These are phyloP conservation scores for Masticophis lateralis DNA, from an alignment of 2,797 vertebrate genomes.

Conservation along the genomic window DNA sequence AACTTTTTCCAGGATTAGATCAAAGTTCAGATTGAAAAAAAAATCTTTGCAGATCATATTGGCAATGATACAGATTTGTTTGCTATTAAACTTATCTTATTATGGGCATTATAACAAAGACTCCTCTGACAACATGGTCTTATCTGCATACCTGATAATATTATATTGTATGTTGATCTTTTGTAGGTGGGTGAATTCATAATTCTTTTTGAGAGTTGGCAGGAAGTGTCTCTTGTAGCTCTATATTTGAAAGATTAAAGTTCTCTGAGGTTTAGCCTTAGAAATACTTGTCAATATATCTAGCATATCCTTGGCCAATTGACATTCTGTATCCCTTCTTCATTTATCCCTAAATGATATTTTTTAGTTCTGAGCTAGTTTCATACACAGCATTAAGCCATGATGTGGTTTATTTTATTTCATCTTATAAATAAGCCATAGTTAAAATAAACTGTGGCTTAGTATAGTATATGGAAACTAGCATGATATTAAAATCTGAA, in stretches of 20 bases:
- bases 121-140: neutral
- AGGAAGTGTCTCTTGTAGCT: neutral
- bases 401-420: neutral
- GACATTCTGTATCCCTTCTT: neutral
- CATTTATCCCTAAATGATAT: neutral
- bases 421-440: neutral
- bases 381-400: neutral
- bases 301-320: neutral
- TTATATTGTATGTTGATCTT: neutral
- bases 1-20: neutral
- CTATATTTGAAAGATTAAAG: neutral
- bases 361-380: neutral
- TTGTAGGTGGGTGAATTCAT: neutral
- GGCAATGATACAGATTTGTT: neutral
- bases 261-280: neutral
- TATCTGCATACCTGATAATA: neutral
- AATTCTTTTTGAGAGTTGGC: neutral
- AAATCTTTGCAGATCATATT: neutral
- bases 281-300: neutral
- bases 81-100: neutral
- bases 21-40: neutral
- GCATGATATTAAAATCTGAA: neutral
- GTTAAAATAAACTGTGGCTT: neutral
- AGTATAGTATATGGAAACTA: neutral
- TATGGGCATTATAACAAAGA: neutral